Evolutionary conservation across 2,113 vertebrate species (phyloP).

Genomic region (Nematolebias whitei): DNA sequence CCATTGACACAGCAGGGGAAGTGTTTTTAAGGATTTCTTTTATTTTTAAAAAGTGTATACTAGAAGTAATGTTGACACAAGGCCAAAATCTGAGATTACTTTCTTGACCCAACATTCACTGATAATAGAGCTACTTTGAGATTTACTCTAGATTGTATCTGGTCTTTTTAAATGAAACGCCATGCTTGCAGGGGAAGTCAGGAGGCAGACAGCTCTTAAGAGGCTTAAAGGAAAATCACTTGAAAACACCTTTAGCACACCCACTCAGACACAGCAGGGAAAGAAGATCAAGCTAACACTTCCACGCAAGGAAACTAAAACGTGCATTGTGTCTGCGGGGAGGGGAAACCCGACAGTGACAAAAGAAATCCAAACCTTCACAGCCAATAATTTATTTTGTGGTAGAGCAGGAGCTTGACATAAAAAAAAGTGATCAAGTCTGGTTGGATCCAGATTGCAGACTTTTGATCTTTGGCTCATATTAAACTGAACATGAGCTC

Average conservation of each 20-base stretch:
- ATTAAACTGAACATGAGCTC: constrained; percentile 11
- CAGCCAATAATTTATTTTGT: constrained; percentile 11
- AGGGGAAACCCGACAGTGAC: not conserved
- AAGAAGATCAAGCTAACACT: constrained; percentile 8
- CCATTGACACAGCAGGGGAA: no score
- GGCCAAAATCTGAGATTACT: no score
- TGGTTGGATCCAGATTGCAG: constrained; percentile 11
- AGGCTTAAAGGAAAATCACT: constrained; percentile 55
- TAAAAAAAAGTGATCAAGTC: not conserved
- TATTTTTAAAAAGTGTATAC: no score
- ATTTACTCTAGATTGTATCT: constrained; percentile 17
- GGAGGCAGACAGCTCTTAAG: constrained; percentile 47
- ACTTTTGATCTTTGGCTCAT: constrained; percentile 7
- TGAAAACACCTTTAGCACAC: constrained; percentile 46
- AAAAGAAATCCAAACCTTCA: not conserved
- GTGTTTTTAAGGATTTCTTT: no score
- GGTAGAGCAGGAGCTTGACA: not conserved
- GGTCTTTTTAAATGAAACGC: not conserved
- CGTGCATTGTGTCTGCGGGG: not conserved
- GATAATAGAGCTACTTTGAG: not conserved
- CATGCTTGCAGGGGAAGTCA: constrained; percentile 36
- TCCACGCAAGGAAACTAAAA: constrained; percentile 1
- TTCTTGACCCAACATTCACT: no score
- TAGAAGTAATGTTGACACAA: no score
- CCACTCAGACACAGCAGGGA: constrained; percentile 32